Evolutionary conservation across 2,113 vertebrate species (phyloP).

Genomic region (Nesoenas mayeri): DNA sequence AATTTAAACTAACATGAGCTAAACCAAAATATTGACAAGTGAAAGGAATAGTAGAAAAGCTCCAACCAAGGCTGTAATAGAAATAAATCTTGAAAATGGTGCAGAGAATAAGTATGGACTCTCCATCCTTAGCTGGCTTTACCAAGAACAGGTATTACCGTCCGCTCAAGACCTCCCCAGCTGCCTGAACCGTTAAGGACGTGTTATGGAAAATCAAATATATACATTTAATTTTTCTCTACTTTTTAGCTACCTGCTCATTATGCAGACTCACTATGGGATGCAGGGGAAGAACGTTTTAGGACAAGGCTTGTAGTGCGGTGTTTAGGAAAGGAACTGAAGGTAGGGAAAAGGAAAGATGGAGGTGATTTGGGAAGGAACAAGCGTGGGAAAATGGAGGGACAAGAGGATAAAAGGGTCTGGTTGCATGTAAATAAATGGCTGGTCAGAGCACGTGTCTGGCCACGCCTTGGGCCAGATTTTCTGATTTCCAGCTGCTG

Average conservation of each 20-base stretch:
- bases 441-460: neutral
- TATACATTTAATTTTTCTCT: neutral
- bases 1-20: neutral
- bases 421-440: rapidly evolving
- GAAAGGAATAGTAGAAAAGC: neutral
- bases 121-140: neutral
- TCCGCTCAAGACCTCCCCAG: neutral
- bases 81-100: neutral
- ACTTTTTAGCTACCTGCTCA: neutral
- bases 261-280: neutral
- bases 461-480: neutral
- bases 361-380: neutral
- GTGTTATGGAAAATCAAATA: neutral
- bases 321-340: neutral
- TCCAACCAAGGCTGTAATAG: neutral
- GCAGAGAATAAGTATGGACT: neutral
- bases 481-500: neutral
- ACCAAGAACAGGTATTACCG: neutral
- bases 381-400: neutral
- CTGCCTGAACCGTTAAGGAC: neutral
- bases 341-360: neutral
- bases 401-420: neutral
- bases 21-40: neutral
- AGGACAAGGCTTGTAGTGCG: neutral
- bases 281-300: neutral